Evolutionary conservation across 1,140 invertebrate genomes (phyloP).

Genomic region (Andricus grossulariae): DNA sequence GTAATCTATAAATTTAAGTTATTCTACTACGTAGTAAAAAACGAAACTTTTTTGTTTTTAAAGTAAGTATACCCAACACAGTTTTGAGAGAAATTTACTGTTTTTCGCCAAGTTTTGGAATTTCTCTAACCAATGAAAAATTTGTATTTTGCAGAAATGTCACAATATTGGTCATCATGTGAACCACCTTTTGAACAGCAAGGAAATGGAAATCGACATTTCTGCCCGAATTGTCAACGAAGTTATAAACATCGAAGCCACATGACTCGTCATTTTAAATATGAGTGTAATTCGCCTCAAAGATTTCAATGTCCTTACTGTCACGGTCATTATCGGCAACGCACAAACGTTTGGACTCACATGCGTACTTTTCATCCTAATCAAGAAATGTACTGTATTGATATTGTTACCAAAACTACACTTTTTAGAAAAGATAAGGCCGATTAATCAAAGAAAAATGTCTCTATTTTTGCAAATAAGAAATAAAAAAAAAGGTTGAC

Average conservation of each 20-base stretch:
- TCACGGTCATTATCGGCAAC: conserved; percentile 68
- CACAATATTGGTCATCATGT: neutral
- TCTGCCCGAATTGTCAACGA: conserved; percentile 69
- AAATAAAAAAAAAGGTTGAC: neutral
- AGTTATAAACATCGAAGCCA: conserved; percentile 69
- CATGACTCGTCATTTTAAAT: conserved; percentile 64
- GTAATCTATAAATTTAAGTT: too few species aligned
- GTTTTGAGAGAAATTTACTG: neutral
- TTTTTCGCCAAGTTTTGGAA: neutral
- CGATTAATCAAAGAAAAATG: neutral
- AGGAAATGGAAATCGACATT: neutral
- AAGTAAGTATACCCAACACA: too few species aligned
- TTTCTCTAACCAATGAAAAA: neutral
- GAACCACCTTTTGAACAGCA: conserved; percentile 1
- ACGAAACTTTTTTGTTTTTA: too few species aligned
- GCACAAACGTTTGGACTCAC: conserved; percentile 82
- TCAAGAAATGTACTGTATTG: conserved; percentile 65
- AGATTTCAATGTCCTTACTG: conserved; percentile 66
- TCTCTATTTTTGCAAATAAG: neutral
- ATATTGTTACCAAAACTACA: conserved; percentile 64
- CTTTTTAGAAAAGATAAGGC: conserved; percentile 21
- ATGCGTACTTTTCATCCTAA: conserved; percentile 73
- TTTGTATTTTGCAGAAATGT: neutral
- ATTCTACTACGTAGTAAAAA: too few species aligned
- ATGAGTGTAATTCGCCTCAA: conserved; percentile 66